Conservation (phyloP, 64 coral and sea anemone species). For the Astreopora myriophthalma region DNA sequence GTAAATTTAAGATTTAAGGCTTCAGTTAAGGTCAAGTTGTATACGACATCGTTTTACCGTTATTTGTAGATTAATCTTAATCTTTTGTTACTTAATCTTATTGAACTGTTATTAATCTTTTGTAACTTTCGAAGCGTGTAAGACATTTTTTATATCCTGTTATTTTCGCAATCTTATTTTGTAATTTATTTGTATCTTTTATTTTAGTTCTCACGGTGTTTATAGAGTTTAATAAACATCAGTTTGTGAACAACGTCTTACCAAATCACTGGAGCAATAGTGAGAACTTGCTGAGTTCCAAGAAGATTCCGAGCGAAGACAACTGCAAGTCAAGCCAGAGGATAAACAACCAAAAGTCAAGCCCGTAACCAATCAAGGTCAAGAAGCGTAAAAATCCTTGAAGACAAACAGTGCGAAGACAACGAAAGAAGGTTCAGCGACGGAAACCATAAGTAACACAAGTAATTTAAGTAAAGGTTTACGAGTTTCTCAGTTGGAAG, state of each 20-base stretch:
- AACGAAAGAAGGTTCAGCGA: neutral
- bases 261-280: neutral
- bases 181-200: neutral
- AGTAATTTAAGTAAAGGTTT: neutral
- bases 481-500: neutral
- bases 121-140: neutral
- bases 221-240: neutral
- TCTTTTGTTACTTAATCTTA: neutral
- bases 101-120: no score
- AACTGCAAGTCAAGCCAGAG: neutral
- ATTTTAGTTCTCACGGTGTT: neutral
- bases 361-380: conserved; percentile 1
- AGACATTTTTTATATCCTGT: neutral
- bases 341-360: neutral
- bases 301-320: neutral
- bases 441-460: neutral
- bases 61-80: neutral
- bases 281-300: neutral
- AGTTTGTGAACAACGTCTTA: neutral
- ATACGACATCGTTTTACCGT: neutral
- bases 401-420: neutral
- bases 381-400: neutral
- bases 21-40: neutral
- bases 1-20: neutral
- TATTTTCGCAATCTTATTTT: neutral